These are phyloP conservation scores for Opisthocomus hoazin DNA, from an alignment of 2,113 vertebrate species.

Conservation along the genomic window DNA sequence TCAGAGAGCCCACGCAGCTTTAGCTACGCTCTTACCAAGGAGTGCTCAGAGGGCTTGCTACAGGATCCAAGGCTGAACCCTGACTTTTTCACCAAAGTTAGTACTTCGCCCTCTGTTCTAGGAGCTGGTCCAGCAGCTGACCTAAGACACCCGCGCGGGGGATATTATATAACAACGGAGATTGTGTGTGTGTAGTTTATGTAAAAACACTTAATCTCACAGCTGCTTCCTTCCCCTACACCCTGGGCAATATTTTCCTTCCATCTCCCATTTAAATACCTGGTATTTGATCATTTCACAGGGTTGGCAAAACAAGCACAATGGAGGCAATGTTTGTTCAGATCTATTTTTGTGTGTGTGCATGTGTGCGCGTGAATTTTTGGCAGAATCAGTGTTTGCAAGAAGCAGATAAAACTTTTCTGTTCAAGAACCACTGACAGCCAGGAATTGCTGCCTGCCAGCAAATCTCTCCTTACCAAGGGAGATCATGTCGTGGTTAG, in stretches of 20 bases:
- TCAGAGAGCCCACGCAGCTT: neutral
- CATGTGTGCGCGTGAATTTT: constrained; percentile 43
- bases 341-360: constrained; percentile 59
- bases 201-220: constrained; percentile 49
- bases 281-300: constrained; percentile 62
- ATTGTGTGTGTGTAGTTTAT: constrained; percentile 7
- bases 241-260: constrained; percentile 3
- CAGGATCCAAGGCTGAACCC: neutral
- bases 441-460: constrained; percentile 70
- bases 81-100: neutral
- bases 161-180: constrained; percentile 39
- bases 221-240: constrained; percentile 32
- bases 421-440: constrained; percentile 46
- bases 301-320: constrained; percentile 67
- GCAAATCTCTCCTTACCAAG: constrained; percentile 68
- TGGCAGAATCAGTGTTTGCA: constrained; percentile 73
- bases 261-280: constrained; percentile 43
- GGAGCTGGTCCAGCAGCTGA: neutral
- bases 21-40: neutral
- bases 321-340: constrained; percentile 64
- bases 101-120: neutral
- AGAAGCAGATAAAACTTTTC: constrained; percentile 75
- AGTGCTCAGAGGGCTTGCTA: neutral
- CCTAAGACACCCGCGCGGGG: neutral
- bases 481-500: constrained; percentile 66